Percentiles rank a stretch among this genome's conserved stretches.
Evolutionary conservation across 2,797 vertebrate species (phyloP).

Genomic region (Microctenopoma steveboyesi): DNA sequence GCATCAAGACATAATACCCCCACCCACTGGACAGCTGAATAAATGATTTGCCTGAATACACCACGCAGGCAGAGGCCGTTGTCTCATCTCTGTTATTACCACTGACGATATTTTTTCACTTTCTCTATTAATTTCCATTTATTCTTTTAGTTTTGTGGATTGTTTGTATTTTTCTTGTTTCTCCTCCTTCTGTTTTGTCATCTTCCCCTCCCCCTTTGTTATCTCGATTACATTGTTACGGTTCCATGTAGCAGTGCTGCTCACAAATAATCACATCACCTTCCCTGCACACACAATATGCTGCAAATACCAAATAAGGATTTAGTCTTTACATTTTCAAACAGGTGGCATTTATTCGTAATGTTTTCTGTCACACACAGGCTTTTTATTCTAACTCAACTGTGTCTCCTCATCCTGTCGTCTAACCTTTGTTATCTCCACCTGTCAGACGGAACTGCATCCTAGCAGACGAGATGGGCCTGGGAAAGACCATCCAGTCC

Average conservation of each 20-base stretch:
- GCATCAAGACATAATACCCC: slow-evolving; percentile 80
- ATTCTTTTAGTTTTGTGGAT: slow-evolving; percentile 46
- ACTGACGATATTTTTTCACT: slow-evolving; percentile 37
- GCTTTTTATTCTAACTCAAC: not conserved
- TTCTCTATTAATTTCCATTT: slow-evolving; percentile 47
- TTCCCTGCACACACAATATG: not conserved
- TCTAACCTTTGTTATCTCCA: not conserved
- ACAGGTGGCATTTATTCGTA: not conserved
- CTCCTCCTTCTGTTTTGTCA: not conserved
- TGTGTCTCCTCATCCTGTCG: slow-evolving; percentile 6
- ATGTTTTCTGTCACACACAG: not conserved
- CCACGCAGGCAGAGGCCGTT: slow-evolving; percentile 55
- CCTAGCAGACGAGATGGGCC: slow-evolving; percentile 99
- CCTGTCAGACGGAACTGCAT: slow-evolving; percentile 94
- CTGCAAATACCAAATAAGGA: not conserved
- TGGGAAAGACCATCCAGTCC: slow-evolving; percentile 99
- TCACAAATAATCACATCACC: not conserved
- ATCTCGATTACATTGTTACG: not conserved
- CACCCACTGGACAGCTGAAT: slow-evolving; percentile 79
- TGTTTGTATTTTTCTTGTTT: slow-evolving; percentile 23
- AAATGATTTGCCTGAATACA: slow-evolving; percentile 65
- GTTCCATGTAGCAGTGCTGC: not conserved
- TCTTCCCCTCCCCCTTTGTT: not conserved
- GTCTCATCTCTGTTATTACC: slow-evolving; percentile 63
- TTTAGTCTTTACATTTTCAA: not conserved